A percentile compares a stretch with the other conserved stretches of the same genome.
Evolutionary conservation across 2,797 vertebrate species (phyloP).

Genomic region (Saxicola maurus): DNA sequence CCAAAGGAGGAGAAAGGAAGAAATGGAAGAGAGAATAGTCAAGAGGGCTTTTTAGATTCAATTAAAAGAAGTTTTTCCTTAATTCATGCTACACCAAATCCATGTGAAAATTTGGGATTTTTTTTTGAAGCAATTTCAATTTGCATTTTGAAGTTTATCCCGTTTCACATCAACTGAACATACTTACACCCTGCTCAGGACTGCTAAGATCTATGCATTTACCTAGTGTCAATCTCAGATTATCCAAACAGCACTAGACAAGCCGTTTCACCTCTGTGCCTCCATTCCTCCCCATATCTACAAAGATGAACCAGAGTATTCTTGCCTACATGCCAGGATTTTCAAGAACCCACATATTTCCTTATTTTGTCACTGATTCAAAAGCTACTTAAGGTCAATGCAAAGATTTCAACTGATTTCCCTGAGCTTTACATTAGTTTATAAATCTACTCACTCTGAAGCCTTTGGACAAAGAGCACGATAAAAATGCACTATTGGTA

Average conservation of each 20-base stretch:
- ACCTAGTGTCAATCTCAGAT: neutral
- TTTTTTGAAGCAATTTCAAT: neutral
- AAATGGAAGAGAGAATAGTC: neutral
- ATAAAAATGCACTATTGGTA: neutral
- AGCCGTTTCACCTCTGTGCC: neutral
- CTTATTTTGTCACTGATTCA: neutral
- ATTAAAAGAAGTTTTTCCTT: neutral
- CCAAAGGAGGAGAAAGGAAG: neutral
- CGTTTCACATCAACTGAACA: neutral
- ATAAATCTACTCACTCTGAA: neutral
- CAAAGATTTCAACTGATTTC: neutral
- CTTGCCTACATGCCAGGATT: neutral
- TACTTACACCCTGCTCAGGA: neutral
- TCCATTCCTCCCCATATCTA: neutral
- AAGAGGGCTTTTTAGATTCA: neutral
- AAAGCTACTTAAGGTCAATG: neutral
- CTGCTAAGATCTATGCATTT: neutral
- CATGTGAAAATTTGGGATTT: neutral
- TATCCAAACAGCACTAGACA: neutral
- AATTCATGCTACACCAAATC: neutral
- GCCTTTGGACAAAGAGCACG: neutral
- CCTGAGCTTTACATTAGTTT: neutral
- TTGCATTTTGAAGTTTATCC: neutral
- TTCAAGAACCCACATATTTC: neutral
- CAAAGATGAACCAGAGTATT: neutral